Conservation (phyloP, 2,797 vertebrate genomes). For the Brachyalestes nurse region DNA sequence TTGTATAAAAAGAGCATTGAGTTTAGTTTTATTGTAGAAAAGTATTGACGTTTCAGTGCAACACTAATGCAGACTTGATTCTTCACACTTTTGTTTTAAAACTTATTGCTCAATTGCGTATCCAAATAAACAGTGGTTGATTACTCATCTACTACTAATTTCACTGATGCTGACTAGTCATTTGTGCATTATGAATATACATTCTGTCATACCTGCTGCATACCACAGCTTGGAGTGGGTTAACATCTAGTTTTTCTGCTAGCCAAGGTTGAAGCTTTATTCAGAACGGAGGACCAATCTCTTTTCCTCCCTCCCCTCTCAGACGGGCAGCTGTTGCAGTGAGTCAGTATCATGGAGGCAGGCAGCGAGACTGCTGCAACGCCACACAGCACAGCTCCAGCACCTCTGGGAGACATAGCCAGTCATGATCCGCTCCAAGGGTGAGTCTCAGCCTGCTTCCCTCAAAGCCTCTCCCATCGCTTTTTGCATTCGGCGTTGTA, state of each 20-base stretch:
- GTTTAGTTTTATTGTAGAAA: no score
- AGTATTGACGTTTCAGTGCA: no score
- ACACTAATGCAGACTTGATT: no score
- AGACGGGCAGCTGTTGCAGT: slow-evolving; percentile 76
- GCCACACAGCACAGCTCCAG: slow-evolving; percentile 76
- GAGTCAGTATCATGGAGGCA: slow-evolving; percentile 81
- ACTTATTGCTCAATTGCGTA: no score
- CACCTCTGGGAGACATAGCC: slow-evolving; percentile 75
- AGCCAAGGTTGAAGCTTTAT: slow-evolving; percentile 42
- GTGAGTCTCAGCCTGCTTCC: slow-evolving; percentile 66
- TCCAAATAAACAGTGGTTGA: no score
- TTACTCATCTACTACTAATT: neutral
- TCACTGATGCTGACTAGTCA: neutral
- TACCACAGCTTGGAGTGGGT: slow-evolving; percentile 65
- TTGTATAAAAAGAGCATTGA: no score
- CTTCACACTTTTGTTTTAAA: no score
- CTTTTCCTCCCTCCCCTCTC: slow-evolving; percentile 49
- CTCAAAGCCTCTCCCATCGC: slow-evolving; percentile 7
- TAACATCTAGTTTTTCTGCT: slow-evolving; percentile 63
- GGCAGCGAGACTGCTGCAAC: slow-evolving; percentile 79
- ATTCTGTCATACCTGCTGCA: neutral
- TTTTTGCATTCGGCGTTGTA: neutral
- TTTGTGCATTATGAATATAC: neutral
- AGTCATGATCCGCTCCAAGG: slow-evolving; percentile 78
- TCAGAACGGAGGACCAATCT: slow-evolving; percentile 40